Evolutionary conservation across 2,888 invertebrate genomes (phyloP), one percentile per base, ranked within the genome.

Genomic region (Chloromyia formosa): DNA sequence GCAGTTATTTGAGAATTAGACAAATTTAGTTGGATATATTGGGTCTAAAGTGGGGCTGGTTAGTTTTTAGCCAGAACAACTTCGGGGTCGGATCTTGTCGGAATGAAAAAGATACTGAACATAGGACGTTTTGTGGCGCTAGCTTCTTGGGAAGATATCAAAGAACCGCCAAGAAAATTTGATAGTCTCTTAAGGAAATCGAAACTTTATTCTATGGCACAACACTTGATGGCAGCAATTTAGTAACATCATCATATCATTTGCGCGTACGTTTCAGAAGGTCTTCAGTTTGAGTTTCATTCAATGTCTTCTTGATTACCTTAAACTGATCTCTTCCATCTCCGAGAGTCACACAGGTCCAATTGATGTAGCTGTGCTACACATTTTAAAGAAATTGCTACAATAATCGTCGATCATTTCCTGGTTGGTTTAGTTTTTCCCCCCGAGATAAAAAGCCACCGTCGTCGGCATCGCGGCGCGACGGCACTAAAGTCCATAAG

Each of bases 401-500:
- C 58, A 82, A 83, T 84, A 84, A 84, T 84, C 84, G 81, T 81
- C 72, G 79, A 81, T 82, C 84, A 84, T 85, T 85, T 85, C 85
- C 85, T 84, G 84, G 82, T 81, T 82, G 75, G 78, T 74, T 80
- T 64, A 64, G 75, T 74, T 76, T 76, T 73, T 69, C 75, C 53
- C 27, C 27, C 3, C 62, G 20, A 49, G 66, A 10, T 16, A 71
- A 71, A 71, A 56, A 40, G 54, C 61, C 58, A 53, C 62, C 27
- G 56, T 40, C 61, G 12, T 18, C 68, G 53, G 18, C 45, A 2
- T 16, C 40, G 61, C 12, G 66, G 66, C 66, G 4, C 1, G 35
- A 0, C 62, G 42, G 23, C 66, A 40, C 40, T 22, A n/a, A 22
- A 66, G 14, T 49, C 64, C 35, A 45, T 18, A 35, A 7, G 27